Base-by-base conservation (phyloP, 2,797 vertebrate species). In the Takifugu rubripes region DNA sequence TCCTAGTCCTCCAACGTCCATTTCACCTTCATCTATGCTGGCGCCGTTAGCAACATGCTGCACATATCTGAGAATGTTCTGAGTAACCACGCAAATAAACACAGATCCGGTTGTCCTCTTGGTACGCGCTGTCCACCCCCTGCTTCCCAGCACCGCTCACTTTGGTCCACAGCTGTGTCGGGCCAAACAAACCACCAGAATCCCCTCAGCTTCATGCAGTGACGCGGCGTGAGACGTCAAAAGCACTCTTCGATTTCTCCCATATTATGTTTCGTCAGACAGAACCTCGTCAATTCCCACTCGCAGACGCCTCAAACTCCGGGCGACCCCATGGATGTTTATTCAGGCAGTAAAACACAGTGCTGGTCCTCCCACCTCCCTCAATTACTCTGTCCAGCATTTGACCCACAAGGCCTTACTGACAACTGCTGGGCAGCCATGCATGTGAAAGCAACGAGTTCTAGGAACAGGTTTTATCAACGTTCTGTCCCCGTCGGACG, bases 221-320 rank as follows among this genome's bases (percentile, higher is more conserved):
- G 42, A 74, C 21, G 25, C 46, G 17, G 6, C 43, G 26, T 58
- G 24, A 56, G 56, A 70, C 69, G 61, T 46, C 15, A 0, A 49
- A 54, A 5, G 0, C 10, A 9, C 74, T 47, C 15, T 15, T 44
- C 27, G 43, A 15, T 64, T 84, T 87, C 82, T 72, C 79, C 80
- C 31, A 2, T 50, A 52, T 63, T 6, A 25, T 24, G 45, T 49
- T 29, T 48, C 62, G 49, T 64, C 47, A 33, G 1, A 1, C 40
- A 31, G 57, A 61, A 45, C 59, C 5, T 54, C 56, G 79, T 84
- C 33, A 56, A 63, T 82, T 68, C 55, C 67, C 47, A 33, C 54
- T 67, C 67, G 66, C 68, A 79, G 82, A 86, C 83, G 81, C 81
- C 70, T 78, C 70, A 75, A 83, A 87, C 87, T 89, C 84, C 64